Evolutionary conservation across 2,888 invertebrate genomes (phyloP).

Genomic region (Athalia cordata): DNA sequence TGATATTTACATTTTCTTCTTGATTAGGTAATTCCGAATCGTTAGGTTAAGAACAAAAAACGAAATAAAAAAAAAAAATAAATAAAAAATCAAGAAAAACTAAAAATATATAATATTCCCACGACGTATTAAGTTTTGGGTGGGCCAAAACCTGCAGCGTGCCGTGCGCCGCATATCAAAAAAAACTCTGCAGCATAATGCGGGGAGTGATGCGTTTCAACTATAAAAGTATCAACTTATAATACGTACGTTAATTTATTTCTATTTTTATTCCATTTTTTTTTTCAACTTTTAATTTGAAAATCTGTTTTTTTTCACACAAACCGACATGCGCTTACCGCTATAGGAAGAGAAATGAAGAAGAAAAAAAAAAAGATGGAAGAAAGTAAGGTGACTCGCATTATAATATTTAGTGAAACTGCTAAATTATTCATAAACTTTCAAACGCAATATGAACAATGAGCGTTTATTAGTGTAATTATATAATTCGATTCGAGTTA

Average conservation of each 20-base stretch:
- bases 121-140: conserved; percentile 38
- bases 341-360: no score
- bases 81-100: not conserved
- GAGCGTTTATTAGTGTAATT: conserved; percentile 27
- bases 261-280: conserved; percentile 24
- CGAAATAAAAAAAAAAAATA: not conserved
- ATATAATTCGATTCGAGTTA: conserved; percentile 1
- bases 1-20: conserved; percentile 39
- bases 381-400: not conserved
- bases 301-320: not conserved
- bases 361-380: no score
- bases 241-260: not conserved
- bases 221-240: not conserved
- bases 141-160: conserved; percentile 1
- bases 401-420: conserved; percentile 38
- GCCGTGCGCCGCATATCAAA: conserved; percentile 38
- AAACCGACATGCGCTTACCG: no score
- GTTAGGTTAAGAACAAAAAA: conserved; percentile 8
- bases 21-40: conserved; percentile 41
- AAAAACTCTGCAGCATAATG: not conserved
- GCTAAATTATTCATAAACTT: conserved; percentile 34
- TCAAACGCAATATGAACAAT: conserved; percentile 31
- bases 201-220: not conserved
- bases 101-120: conserved; percentile 17
- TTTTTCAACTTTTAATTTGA: conserved; percentile 15